Evolutionary conservation across 2,797 vertebrate species (phyloP).

Genomic region (Sorex maritimensis): DNA sequence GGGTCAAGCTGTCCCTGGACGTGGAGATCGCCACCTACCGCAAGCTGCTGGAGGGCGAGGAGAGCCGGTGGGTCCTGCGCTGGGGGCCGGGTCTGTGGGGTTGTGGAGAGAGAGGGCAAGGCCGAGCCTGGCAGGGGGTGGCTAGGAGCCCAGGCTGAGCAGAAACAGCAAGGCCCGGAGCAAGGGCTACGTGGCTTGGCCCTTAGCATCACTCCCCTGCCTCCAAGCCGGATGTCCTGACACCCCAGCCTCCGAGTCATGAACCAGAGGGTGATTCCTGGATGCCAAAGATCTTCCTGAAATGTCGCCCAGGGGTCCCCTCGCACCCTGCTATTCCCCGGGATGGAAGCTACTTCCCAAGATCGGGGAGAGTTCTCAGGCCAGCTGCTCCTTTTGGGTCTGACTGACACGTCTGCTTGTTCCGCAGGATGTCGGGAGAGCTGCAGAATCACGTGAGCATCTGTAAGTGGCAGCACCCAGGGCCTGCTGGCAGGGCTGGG

Average conservation of each 20-base stretch:
- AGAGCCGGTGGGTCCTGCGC: slow-evolving; percentile 85
- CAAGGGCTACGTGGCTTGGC: background rate
- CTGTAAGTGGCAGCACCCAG: slow-evolving; percentile 83
- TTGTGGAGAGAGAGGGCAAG: background rate
- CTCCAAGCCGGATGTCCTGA: background rate
- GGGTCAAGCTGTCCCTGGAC: slow-evolving; percentile 93
- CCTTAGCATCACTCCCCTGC: background rate
- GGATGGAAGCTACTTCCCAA: background rate
- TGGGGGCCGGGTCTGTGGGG: background rate
- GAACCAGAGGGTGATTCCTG: background rate
- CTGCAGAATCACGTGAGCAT: slow-evolving; percentile 85
- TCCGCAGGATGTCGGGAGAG: slow-evolving; percentile 85
- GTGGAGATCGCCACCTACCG: slow-evolving; percentile 95
- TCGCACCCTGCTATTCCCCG: background rate
- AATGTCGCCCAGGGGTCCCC: background rate
- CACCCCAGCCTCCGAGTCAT: background rate
- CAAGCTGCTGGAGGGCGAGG: slow-evolving; percentile 93
- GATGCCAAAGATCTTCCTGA: background rate
- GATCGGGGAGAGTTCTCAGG: background rate
- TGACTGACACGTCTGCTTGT: slow-evolving; percentile 45
- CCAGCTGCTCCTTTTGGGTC: background rate
- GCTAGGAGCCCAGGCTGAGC: background rate
- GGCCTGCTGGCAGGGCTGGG: background rate
- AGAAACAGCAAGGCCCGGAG: slow-evolving; percentile 3
- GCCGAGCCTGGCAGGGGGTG: background rate